Base-by-base conservation (phyloP, 2,888 invertebrate genomes). In the Scaptomyza caliginosa region DNA sequence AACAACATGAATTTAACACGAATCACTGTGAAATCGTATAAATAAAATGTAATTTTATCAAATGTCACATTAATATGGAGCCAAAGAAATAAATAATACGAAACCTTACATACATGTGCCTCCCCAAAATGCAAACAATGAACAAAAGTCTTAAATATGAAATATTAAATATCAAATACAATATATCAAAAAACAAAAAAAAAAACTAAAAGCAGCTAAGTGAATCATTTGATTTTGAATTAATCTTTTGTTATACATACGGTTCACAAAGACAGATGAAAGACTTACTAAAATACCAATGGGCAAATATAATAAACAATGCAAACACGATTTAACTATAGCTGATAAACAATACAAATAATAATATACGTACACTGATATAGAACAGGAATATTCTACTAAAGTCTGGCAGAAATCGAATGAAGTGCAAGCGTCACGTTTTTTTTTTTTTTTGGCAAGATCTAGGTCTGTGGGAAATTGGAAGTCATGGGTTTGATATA, bases 21-120 rank as follows among this genome's bases (percentile, higher is more conserved):
- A 50, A 42, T 16, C 28, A 54, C 43, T 52, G 54, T 46, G 24
- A 40, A 38, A 32, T 43, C 58, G 30, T 51, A 42, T 39, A 52
- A 55, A 43, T 30, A 45, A 57, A 57, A 57, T 49, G 17, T 50
- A 71, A 48, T 49, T 32, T 56, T 56, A 71, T 46, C 36, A 56
- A 58, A 74, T 51, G 39, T 57, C 57, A 49, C 64, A 63, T 32
- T 46, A 50, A 36, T 36, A 62, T 42, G 60, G 54, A 75, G 67
- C 58, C 67, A 63, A 71, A 28, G 34, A 46, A 49, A 24, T 50
- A 19, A 30, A 67, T 57, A 68, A 67, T 59, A 66, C 32, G 49
- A 56, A 64, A 73, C 74, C 74, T 72, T 67, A 73, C 39, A 76
- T 63, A 52, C 59, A 74, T 77, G 74, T 74, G 77, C 74, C 74